Conservation (phyloP, 2,797 vertebrate species). For the Malacoctenus gilli region DNA sequence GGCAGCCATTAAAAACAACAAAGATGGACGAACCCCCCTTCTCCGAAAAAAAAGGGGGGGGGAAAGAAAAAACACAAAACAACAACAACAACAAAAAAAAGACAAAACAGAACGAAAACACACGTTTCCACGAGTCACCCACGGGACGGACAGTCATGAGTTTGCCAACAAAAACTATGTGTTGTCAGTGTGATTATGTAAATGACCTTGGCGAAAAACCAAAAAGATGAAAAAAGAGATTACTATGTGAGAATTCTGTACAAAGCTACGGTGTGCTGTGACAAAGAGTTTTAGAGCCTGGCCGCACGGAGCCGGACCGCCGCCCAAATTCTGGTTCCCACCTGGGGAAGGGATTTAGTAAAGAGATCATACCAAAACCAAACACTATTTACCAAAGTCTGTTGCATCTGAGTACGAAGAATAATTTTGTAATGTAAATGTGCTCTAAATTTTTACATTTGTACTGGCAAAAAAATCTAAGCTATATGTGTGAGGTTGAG, state of each 20-base stretch:
- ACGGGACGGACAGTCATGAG: slow-evolving; percentile 71
- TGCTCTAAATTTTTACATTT: slow-evolving; percentile 93
- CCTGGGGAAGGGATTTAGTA: slow-evolving; percentile 86
- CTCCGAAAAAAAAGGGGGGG: too few relatives aligned
- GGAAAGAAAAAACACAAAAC: too few relatives aligned
- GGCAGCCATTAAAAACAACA: slow-evolving; percentile 57
- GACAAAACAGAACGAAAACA: slow-evolving; percentile 83
- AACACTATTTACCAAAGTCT: slow-evolving; percentile 99
- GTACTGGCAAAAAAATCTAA: slow-evolving; percentile 84
- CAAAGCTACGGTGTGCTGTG: slow-evolving; percentile 75
- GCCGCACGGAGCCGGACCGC: slow-evolving; percentile 65
- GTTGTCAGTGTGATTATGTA: slow-evolving; percentile 88
- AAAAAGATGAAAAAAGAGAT: slow-evolving; percentile 87
- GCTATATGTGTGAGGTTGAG: slow-evolving; percentile 79
- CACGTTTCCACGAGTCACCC: slow-evolving; percentile 66
- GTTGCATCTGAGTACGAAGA: slow-evolving; percentile 90
- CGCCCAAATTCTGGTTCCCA: slow-evolving; percentile 74
- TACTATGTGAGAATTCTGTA: slow-evolving; percentile 75
- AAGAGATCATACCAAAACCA: slow-evolving; percentile 84
- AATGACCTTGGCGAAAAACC: slow-evolving; percentile 89
- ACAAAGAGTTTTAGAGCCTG: slow-evolving; percentile 79
- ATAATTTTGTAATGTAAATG: slow-evolving; percentile 89
- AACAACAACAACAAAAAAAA: too few relatives aligned
- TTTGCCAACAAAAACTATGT: slow-evolving; percentile 78
- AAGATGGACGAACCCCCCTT: slow-evolving; percentile 76